Evolutionary conservation across 64 coral and sea anemone genomes (phyloP), one percentile per base, ranked within the genome.

Genomic region (Dendrophyllia cribrosa): DNA sequence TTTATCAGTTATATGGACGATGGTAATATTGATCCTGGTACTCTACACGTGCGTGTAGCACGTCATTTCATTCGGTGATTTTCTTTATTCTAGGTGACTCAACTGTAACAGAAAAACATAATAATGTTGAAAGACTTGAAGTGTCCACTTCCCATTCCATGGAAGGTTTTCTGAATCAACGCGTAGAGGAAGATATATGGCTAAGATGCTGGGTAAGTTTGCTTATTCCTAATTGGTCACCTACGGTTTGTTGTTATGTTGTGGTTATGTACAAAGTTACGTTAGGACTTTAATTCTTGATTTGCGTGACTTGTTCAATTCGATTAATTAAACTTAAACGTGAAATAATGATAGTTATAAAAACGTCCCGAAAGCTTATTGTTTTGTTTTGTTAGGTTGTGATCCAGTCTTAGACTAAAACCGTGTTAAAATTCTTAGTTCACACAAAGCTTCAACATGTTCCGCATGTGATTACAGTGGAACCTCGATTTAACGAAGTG

Each of bases 181-280:
- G 86, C 58, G 53, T 88, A 1, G 90, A 81, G 15, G 87, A 89
- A 72, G 79, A 96, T 48, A 75, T 34, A 43, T 96, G 90, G 90
- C 71, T 92, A 4, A 93, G 85, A 89, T 89, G 95, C 66, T 88
- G 89, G 95, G 95, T 96, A 93, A 12, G 94, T 75, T 71, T 6
- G 59, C 15, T 75, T 20, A 46, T 4, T 17, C 9, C 72, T 15
- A 15, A 24, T 83, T 63, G 59, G 11, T 34, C 53, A 9, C 53
- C 53, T 6, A 9, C 53, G 34, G 34, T 34, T 56, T 56, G 53
- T 5, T 56, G 53, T 12, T 7, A 56, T 56, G 53, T 56, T 56
- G 53, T 34, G 34, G 34, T 34, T 34, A 2, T 34, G 34, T 34
- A 2, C 6, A 56, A 56, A 12, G 53, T 0, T 20, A n/a, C 15